Conservation (phyloP, 2,888 invertebrate genomes). For the Xylocampa areola region DNA sequence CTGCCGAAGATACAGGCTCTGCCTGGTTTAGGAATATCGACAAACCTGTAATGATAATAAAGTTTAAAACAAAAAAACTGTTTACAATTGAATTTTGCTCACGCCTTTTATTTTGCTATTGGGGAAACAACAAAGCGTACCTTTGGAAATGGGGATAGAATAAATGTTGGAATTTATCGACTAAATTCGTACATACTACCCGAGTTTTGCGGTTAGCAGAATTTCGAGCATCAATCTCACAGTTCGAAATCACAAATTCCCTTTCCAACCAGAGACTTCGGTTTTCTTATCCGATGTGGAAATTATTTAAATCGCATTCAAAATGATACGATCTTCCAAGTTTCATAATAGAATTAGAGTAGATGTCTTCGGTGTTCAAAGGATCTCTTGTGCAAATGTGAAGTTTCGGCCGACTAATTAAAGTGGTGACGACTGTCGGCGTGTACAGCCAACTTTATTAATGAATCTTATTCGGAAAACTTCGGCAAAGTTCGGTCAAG, state of each 20-base stretch:
- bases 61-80: too few relatives aligned
- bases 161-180: too few relatives aligned
- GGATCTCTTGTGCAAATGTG: constrained; percentile 38
- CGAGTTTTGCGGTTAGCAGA: background rate
- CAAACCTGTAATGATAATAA: too few relatives aligned
- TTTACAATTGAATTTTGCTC: too few relatives aligned
- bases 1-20: too few relatives aligned
- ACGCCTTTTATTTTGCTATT: too few relatives aligned
- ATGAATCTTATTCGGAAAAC: constrained; percentile 61
- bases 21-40: too few relatives aligned
- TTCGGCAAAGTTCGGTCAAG: constrained; percentile 37
- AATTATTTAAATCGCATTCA: constrained; percentile 45
- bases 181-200: too few relatives aligned
- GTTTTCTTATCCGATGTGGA: constrained; percentile 20
- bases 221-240: constrained; percentile 14
- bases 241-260: constrained; percentile 11
- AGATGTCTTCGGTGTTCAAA: constrained; percentile 34
- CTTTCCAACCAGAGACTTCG: constrained; percentile 15
- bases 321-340: constrained; percentile 20
- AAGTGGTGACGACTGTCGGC: constrained; percentile 39
- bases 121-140: too few relatives aligned
- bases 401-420: constrained; percentile 51
- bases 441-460: constrained; percentile 58
- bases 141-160: too few relatives aligned
- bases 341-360: constrained; percentile 39